Conservation (phyloP, 2,888 invertebrate genomes). For the Ornithoptera priamus region DNA sequence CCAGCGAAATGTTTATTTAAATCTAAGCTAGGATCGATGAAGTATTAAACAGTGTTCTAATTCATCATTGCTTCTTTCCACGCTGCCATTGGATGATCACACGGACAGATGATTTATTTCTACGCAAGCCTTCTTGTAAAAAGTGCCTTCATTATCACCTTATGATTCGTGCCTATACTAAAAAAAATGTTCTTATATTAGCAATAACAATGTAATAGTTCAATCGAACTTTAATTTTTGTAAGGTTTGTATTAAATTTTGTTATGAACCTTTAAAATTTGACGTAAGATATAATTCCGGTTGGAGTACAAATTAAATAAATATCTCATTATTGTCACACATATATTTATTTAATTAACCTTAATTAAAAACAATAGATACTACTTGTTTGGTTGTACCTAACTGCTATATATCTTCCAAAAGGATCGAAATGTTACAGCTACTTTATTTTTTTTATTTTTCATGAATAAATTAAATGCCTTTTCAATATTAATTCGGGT, state of each 20-base stretch:
- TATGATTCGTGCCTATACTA: conserved; percentile 56
- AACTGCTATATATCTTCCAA: conserved; percentile 4
- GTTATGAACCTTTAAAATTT: not conserved
- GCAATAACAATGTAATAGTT: conserved; percentile 25
- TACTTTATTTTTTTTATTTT: conserved; percentile 4
- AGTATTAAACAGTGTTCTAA: conserved; percentile 1
- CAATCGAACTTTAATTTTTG: conserved; percentile 13
- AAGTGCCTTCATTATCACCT: conserved; percentile 58
- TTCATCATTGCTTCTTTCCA: conserved; percentile 53
- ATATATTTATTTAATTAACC: not conserved
- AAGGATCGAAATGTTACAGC: not conserved
- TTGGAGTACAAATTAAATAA: not conserved
- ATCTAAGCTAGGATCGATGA: conserved; percentile 13
- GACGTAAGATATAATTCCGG: not conserved
- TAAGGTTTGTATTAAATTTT: conserved; percentile 26
- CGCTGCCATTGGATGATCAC: conserved; percentile 56
- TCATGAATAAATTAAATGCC: not conserved
- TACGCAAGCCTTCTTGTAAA: conserved; percentile 31
- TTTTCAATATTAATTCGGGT: not conserved
- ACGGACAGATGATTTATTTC: conserved; percentile 47
- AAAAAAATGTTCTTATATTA: conserved; percentile 32
- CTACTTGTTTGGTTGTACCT: not conserved
- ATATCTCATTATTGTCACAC: no score
- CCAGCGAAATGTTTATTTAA: not conserved
- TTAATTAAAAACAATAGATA: not conserved